Base-by-base conservation (phyloP, 2,888 invertebrate species). In the Marronus borbonicus region DNA sequence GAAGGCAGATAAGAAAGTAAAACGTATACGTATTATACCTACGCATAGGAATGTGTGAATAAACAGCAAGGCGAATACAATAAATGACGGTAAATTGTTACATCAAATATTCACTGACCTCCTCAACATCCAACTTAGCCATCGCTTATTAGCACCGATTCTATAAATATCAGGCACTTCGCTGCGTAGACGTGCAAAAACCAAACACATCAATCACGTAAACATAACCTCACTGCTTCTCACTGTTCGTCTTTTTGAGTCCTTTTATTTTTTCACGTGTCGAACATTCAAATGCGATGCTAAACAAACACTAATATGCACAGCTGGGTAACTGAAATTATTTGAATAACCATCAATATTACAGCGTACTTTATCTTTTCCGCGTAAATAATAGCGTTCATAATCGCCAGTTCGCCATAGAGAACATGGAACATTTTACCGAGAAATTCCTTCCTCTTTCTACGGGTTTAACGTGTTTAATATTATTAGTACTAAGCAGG, bases 101-200 rank as follows among this genome's bases (percentile, higher is more conserved):
- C 80, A 79, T 82, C 78, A 82, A 84, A 78, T 80, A 84, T 83
- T 77, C 79, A 85, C 85, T 82, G 82, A 86, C 86, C 85, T 85
- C 84, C 80, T 80, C 78, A 66, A 84, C 78, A 60, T 86, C 85
- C 80, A 81, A 80, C 77, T 84, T 84, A 55, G 79, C 78, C 74
- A 81, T 80, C 66, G 74, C 77, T 74, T 69, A 78, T 80, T 81
- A 80, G 79, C 80, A 81, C 81, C 60, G 75, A 68, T 80, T 39
- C 81, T 76, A 79, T 76, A 79, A 74, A 76, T 77, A 64, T 62
- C 31, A 20, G 55, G 20, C 55, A 28, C 14, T 68, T 50, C 50
- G 28, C 12, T 49, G 12, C 24, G 68, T 49, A 49, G 68, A 68
- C 50, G 36, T 50, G 49, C 68, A 58, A 62, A 62, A 62, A 62